Evolutionary conservation across 2,113 vertebrate genomes (phyloP).

Genomic region (Chauna torquata): DNA sequence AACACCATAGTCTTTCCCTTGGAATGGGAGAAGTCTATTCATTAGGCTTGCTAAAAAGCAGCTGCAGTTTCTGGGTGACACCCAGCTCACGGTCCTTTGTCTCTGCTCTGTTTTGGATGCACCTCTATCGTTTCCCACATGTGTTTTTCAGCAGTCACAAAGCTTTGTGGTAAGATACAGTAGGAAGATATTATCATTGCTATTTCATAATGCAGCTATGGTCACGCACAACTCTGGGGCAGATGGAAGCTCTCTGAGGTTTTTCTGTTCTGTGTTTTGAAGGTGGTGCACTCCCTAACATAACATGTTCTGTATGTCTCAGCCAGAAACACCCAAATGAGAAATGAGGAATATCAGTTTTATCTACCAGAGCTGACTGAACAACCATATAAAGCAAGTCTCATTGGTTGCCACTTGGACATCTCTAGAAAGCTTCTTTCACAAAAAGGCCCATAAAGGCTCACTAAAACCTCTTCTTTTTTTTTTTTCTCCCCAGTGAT

Average conservation of each 20-base stretch:
- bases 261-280: background rate
- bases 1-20: background rate
- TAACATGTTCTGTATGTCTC: background rate
- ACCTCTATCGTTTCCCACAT: background rate
- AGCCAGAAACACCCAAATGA: background rate
- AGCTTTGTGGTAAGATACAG: background rate
- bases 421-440: background rate
- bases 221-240: background rate
- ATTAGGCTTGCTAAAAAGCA: background rate
- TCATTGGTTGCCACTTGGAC: background rate
- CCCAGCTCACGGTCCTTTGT: background rate
- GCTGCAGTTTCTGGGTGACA: background rate
- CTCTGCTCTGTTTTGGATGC: background rate
- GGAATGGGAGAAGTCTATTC: background rate
- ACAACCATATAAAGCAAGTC: background rate
- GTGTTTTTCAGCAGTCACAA: background rate
- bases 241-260: conserved; percentile 8
- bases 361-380: background rate
- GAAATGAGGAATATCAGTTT: background rate
- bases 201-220: background rate
- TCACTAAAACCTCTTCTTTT: background rate
- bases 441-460: background rate
- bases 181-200: background rate
- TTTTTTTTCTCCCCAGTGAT: background rate
- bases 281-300: background rate